A percentile compares a stretch with the other conserved stretches of the same genome.
Conservation (phyloP, 2,888 invertebrate genomes). For the Ashinkailepas kermadecensis region DNA sequence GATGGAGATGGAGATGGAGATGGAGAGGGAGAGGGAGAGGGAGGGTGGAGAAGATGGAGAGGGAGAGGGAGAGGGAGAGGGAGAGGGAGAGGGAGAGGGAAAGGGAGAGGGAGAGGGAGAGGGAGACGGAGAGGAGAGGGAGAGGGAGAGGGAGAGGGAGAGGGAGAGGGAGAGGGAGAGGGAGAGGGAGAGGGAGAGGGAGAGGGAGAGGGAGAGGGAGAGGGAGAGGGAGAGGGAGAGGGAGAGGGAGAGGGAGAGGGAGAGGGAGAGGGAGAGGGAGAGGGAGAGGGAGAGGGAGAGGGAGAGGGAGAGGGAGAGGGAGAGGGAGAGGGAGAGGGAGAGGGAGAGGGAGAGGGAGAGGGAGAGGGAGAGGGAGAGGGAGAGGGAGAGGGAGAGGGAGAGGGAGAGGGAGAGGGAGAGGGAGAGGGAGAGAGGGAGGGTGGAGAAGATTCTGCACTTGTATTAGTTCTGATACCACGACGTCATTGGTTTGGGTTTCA, state of each 20-base stretch:
- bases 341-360: not conserved
- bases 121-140: not conserved
- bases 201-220: too few species aligned
- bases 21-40: not conserved
- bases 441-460: too few species aligned
- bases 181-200: not conserved
- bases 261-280: constrained; percentile 3
- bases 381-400: constrained; percentile 12
- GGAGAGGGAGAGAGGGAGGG: not conserved
- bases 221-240: too few species aligned
- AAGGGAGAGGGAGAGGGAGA: not conserved
- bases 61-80: not conserved
- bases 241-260: too few species aligned
- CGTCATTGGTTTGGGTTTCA: too few species aligned
- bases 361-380: not conserved
- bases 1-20: not conserved
- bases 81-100: not conserved
- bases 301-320: constrained; percentile 2
- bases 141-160: not conserved
- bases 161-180: not conserved
- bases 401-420: not conserved
- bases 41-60: constrained; percentile 12
- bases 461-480: too few species aligned
- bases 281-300: not conserved
- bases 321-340: not conserved